These are phyloP conservation scores for Latheticus oryzae DNA, from an alignment of 2,888 invertebrate species.

Conservation along the genomic window DNA sequence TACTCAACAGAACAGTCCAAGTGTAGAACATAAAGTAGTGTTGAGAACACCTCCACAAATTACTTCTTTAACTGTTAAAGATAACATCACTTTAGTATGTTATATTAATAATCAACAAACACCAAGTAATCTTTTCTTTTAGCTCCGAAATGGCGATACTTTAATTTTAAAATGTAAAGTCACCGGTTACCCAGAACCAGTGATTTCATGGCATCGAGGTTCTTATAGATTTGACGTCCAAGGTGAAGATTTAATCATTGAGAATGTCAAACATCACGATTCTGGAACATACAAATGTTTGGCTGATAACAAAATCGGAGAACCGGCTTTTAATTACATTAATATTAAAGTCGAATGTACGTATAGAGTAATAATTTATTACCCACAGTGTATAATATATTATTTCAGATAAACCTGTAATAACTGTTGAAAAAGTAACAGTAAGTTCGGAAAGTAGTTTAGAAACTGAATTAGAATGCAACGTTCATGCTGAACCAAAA, in stretches of 20 bases:
- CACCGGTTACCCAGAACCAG: slow-evolving; percentile 64
- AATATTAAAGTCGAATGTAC: slow-evolving; percentile 61
- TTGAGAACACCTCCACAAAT: slow-evolving; percentile 53
- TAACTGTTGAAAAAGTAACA: slow-evolving; percentile 63
- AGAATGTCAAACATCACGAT: slow-evolving; percentile 58
- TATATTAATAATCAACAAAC: too few relatives aligned
- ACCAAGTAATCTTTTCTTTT: slow-evolving; percentile 43
- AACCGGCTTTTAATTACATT: slow-evolving; percentile 59
- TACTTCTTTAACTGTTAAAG: slow-evolving; percentile 49
- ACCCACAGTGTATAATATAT: neutral
- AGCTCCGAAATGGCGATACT: slow-evolving; percentile 62
- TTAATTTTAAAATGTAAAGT: slow-evolving; percentile 63
- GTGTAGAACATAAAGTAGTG: slow-evolving; percentile 53
- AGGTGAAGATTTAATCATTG: slow-evolving; percentile 61
- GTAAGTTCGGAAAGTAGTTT: slow-evolving; percentile 64
- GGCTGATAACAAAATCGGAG: slow-evolving; percentile 63
- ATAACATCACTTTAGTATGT: slow-evolving; percentile 50
- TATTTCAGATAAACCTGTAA: slow-evolving; percentile 64
- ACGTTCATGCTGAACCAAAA: slow-evolving; percentile 64
- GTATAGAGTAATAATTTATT: slow-evolving; percentile 35
- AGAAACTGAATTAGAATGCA: slow-evolving; percentile 64
- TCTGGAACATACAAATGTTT: slow-evolving; percentile 66
- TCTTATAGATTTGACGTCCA: slow-evolving; percentile 50
- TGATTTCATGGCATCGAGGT: slow-evolving; percentile 62
- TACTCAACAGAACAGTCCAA: slow-evolving; percentile 42